These are phyloP conservation scores for Drosophila willistoni DNA, from an alignment of 1,140 invertebrate species.

Conservation along the genomic window DNA sequence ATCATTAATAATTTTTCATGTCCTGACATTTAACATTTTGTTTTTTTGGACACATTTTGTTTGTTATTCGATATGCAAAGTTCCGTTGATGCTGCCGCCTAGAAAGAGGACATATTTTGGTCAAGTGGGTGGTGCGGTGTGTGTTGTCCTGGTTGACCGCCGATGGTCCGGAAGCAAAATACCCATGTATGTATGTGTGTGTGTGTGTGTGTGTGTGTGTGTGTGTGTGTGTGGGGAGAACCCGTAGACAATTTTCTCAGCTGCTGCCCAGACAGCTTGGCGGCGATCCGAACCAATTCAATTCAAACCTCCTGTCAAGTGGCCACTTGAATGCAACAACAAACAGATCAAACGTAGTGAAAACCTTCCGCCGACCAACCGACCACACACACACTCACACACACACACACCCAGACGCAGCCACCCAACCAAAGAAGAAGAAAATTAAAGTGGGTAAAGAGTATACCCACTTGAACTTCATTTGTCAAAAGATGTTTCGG, in stretches of 20 bases:
- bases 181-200: background rate
- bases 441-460: background rate
- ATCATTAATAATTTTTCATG: constrained; percentile 20
- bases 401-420: too few species aligned
- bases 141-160: constrained; percentile 21
- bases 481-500: constrained; percentile 3
- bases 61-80: constrained; percentile 27
- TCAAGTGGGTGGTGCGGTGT: constrained; percentile 9
- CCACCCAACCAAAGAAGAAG: background rate
- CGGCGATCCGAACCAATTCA: background rate
- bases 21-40: constrained; percentile 6
- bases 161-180: constrained; percentile 13
- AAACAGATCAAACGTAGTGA: constrained; percentile 10
- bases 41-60: background rate
- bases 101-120: background rate
- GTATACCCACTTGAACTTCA: constrained; percentile 8
- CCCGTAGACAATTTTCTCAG: constrained; percentile 7
- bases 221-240: background rate
- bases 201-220: too few species aligned
- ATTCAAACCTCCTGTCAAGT: constrained; percentile 38
- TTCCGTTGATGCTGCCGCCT: constrained; percentile 16
- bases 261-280: constrained; percentile 14
- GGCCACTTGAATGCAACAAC: constrained; percentile 73
- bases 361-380: background rate
- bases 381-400: constrained; percentile 13